Base-by-base conservation (phyloP, 2,888 invertebrate genomes). In the Coleophora flavipennella region DNA sequence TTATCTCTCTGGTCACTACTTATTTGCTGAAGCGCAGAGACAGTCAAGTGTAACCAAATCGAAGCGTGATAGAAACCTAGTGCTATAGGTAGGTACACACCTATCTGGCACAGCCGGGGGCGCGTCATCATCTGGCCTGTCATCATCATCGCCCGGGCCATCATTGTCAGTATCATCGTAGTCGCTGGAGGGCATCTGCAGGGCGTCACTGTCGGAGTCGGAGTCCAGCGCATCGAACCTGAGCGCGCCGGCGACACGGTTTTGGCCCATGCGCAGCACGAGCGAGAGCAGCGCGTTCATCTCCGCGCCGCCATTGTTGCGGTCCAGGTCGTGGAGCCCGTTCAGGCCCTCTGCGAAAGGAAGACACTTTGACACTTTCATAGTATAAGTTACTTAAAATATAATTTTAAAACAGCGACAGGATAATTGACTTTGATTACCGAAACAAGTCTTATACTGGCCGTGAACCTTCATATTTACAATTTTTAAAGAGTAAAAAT, bases 231-330 rank as follows among this genome's bases (percentile, higher is more conserved):
- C 54, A 41, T 64, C 72, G 55, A 73, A 69, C 27, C 79, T 71
- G 44, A 81, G 55, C 28, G 83, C 76, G 39, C 75, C 78, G 42
- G 75, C 81, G 34, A 68, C 78, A 44, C 77, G 63, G 59, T 73
- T 75, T 54, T 75, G 74, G 8, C 79, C 80, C 79, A 80, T 80
- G 53, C 70, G 76, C 31, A 84, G 70, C 48, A 85, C 80, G 25
- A 83, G 70, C 44, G 74, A 74, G 12, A 85, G 66, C 10, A 85
- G 67, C 4, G 85, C 83, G 61, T 85, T 84, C 81, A 85, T 83
- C 62, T 85, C 85, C 50, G 70, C 70, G 9, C 73, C 78, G 8
- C 85, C 85, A 39, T 61, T 70, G 33, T 63, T 63, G 32, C 55
- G 53, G 49, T 80, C 76, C 53, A 75, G 55, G 51, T 75, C 73